phyloP scores from a whole-genome alignment of 2,888 invertebrate genomes.

The Lathronympha strigana region DNA sequence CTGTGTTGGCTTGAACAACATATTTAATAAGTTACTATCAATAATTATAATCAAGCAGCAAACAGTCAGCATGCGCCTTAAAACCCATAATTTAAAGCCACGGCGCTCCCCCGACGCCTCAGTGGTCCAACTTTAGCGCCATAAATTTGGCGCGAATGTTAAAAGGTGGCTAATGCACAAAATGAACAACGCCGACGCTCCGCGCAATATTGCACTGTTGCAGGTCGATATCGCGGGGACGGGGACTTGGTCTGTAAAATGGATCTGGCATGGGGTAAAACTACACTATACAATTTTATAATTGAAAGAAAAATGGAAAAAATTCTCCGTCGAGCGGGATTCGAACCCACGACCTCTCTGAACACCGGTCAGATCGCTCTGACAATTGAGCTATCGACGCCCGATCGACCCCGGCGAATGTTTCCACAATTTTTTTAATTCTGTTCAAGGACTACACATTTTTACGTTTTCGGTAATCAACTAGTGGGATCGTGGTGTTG shows the following conservation, averaged over 20 bases:
- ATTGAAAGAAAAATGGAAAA: no score
- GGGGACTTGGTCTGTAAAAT: conserved; percentile 43
- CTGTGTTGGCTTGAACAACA: no score
- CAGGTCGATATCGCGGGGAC: conserved; percentile 50
- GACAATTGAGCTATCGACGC: no score
- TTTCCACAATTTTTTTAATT: no score
- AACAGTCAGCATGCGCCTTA: background rate
- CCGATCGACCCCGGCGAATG: no score
- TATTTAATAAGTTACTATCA: background rate
- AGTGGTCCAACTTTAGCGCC: conserved; percentile 17
- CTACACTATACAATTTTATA: no score
- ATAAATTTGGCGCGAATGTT: conserved; percentile 27
- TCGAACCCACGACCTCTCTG: no score
- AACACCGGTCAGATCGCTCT: no score
- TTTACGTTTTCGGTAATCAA: no score
- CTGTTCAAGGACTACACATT: no score
- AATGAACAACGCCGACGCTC: conserved; percentile 50
- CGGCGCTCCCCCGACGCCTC: background rate
- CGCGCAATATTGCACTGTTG: conserved; percentile 53
- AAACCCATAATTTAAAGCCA: conserved; percentile 21
- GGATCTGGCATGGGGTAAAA: conserved; percentile 46
- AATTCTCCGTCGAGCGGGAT: no score
- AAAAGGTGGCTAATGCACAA: conserved; percentile 49
- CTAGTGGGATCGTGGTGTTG: no score
- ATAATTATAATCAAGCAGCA: background rate